phyloP scores from a whole-genome alignment of 2,797 vertebrate species.

The Esox lucius region DNA sequence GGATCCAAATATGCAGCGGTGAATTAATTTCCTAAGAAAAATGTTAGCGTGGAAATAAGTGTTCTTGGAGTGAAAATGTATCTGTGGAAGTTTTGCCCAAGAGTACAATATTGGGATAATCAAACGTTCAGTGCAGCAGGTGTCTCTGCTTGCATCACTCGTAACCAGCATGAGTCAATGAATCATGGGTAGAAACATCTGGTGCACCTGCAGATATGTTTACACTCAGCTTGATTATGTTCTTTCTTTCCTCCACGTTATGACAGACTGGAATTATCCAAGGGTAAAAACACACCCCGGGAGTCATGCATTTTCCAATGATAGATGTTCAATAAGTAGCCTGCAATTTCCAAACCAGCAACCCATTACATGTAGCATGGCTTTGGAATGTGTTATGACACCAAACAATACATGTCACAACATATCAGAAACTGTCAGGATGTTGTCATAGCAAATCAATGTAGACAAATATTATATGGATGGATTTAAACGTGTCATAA shows the following conservation, averaged over 20 bases:
- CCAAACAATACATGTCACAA: too few species aligned
- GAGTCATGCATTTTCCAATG: not conserved
- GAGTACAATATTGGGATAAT: not conserved
- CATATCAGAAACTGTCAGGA: too few species aligned
- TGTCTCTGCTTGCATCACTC: conserved; percentile 4
- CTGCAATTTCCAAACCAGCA: not conserved
- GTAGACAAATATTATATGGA: too few species aligned
- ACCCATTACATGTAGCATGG: too few species aligned
- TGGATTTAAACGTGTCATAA: too few species aligned
- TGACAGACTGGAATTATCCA: conserved; percentile 5
- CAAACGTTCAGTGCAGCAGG: not conserved
- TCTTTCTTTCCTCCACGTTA: conserved; percentile 5
- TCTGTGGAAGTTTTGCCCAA: not conserved
- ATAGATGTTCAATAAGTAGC: not conserved
- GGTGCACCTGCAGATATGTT: conserved; percentile 19
- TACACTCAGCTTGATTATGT: conserved; percentile 4
- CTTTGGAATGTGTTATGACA: too few species aligned
- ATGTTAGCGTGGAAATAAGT: conserved; percentile 56
- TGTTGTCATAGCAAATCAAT: too few species aligned
- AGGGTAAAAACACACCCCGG: not conserved
- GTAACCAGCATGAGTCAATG: not conserved
- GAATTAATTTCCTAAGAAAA: conserved; percentile 62
- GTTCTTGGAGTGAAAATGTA: conserved; percentile 18
- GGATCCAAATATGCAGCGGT: conserved; percentile 49
- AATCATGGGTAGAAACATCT: conserved; percentile 25